Evolutionary conservation across 2,797 vertebrate genomes (phyloP).

Genomic region (Phylloscopus collybita): DNA sequence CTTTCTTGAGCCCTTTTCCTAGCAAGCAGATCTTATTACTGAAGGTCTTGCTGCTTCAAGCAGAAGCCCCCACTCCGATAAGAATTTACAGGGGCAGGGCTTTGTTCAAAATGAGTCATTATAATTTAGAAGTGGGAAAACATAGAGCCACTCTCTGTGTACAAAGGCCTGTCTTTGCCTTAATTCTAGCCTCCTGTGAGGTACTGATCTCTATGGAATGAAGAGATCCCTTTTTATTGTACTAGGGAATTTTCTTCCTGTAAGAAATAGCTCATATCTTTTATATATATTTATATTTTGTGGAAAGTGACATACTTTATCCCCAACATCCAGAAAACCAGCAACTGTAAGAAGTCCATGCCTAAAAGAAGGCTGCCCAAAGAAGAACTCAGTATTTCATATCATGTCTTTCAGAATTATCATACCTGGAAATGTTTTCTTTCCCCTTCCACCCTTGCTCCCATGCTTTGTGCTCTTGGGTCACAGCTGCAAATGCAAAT

Average conservation of each 20-base stretch:
- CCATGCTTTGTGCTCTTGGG: neutral
- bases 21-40: neutral
- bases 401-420: neutral
- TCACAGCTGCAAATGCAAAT: neutral
- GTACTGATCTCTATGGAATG: conserved; percentile 20
- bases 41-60: neutral
- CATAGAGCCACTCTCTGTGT: neutral
- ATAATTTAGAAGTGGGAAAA: neutral
- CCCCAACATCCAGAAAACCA: neutral
- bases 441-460: neutral
- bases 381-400: neutral
- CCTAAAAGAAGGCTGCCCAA: neutral
- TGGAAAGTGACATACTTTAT: neutral
- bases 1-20: neutral
- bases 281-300: neutral
- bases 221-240: conserved; percentile 28
- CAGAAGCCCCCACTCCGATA: neutral
- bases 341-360: neutral
- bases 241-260: conserved; percentile 9
- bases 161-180: conserved; percentile 44
- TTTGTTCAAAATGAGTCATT: neutral
- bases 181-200: conserved; percentile 49
- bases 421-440: neutral
- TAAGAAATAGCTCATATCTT: neutral
- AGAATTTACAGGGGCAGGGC: neutral